Conservation (phyloP, 2,888 invertebrate genomes). For the Ischnus inquisitorius region DNA sequence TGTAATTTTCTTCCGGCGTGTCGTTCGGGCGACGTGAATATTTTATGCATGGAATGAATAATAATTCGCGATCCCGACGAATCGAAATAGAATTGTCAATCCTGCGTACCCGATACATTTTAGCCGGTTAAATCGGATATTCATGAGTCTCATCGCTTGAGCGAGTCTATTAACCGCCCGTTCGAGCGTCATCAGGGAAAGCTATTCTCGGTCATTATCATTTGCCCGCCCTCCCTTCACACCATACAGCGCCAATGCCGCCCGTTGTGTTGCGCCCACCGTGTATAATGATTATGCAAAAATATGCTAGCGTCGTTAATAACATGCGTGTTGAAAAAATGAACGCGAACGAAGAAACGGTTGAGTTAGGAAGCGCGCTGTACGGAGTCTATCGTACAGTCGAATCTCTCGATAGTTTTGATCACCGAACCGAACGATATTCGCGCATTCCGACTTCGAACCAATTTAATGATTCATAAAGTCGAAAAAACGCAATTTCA, state of each 20-base stretch:
- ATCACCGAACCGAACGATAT: background rate
- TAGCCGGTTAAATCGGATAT: conserved; percentile 42
- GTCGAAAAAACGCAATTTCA: no score
- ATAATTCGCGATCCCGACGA: background rate
- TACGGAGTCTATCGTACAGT: conserved; percentile 9
- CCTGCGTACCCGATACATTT: conserved; percentile 25
- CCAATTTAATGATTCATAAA: background rate
- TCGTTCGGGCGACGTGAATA: background rate
- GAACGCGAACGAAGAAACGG: conserved; percentile 44
- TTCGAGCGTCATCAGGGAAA: conserved; percentile 38
- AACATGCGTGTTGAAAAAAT: conserved; percentile 44
- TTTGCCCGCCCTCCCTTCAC: background rate
- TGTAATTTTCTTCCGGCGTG: background rate
- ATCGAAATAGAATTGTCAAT: conserved; percentile 30
- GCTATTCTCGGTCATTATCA: conserved; percentile 30
- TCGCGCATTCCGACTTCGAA: background rate
- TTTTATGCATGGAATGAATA: conserved; percentile 43
- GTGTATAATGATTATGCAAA: conserved; percentile 49
- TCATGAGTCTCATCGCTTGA: conserved; percentile 39
- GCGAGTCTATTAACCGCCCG: conserved; percentile 24
- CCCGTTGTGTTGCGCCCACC: conserved; percentile 25
- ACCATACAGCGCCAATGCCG: background rate
- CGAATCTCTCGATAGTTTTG: background rate
- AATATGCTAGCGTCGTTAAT: conserved; percentile 49
- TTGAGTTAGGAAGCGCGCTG: conserved; percentile 5